Conservation (phyloP, 1,140 invertebrate genomes). For the Bombus confusus region DNA sequence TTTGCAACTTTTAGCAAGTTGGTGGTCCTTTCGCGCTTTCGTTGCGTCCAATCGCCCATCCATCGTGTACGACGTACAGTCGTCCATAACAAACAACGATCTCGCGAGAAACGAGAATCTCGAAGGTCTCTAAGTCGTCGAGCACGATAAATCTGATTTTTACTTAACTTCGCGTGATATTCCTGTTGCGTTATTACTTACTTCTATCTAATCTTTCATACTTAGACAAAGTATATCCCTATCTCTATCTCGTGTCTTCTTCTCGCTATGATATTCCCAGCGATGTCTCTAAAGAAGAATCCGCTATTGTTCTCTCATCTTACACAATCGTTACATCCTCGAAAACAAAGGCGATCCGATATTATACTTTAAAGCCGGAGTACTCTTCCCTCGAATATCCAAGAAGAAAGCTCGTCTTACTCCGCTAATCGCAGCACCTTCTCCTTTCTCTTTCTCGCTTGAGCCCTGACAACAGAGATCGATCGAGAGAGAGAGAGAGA, state of each 20-base stretch:
- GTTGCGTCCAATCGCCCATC: neutral
- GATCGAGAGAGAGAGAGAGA: neutral
- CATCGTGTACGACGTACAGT: neutral
- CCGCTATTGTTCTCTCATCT: neutral
- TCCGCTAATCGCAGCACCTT: no score
- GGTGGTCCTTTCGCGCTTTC: neutral
- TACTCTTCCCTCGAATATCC: neutral
- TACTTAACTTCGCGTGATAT: neutral
- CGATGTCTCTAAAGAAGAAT: neutral
- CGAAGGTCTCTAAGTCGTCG: no score
- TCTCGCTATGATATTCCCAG: neutral
- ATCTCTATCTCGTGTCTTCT: neutral
- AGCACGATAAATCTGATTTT: neutral
- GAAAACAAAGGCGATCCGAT: neutral
- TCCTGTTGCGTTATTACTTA: neutral
- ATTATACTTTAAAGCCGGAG: neutral
- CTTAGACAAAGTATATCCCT: neutral
- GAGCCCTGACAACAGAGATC: no score
- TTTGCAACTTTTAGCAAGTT: neutral
- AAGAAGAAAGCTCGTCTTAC: neutral
- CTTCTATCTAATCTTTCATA: neutral
- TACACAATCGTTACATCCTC: neutral
- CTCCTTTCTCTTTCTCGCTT: no score
- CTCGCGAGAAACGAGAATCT: no score
- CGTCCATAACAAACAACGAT: no score